Conservation (phyloP, 2,888 invertebrate species). For the Leptinotarsa haldemani region DNA sequence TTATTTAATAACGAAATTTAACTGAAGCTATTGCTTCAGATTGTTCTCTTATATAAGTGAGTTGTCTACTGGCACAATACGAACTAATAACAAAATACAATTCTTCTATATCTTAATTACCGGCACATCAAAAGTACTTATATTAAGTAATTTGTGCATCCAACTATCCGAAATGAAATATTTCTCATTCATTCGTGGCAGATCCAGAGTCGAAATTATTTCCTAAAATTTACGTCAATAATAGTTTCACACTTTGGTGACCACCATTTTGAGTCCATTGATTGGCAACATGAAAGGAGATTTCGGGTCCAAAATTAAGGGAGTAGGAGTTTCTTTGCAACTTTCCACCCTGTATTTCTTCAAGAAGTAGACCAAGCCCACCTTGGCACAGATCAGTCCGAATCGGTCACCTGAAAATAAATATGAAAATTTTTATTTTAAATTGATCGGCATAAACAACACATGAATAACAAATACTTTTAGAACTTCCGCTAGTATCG, state of each 20-base stretch:
- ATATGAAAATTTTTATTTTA: no score
- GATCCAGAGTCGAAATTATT: not conserved
- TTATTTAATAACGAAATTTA: no score
- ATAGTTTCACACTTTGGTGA: conserved; percentile 43
- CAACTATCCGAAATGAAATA: not conserved
- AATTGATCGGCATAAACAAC: no score
- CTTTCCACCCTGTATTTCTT: conserved; percentile 55
- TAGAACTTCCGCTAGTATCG: no score
- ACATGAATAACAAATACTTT: no score
- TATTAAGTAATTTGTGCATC: conserved; percentile 27
- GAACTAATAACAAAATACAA: conserved; percentile 23
- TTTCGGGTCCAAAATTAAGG: conserved; percentile 56
- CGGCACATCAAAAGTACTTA: not conserved
- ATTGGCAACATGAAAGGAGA: conserved; percentile 58
- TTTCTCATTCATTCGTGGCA: no score
- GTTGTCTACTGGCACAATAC: not conserved
- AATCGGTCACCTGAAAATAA: conserved; percentile 61
- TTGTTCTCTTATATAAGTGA: no score
- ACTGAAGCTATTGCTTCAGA: no score
- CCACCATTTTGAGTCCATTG: conserved; percentile 56
- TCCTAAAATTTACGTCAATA: conserved; percentile 3
- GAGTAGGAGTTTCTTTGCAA: conserved; percentile 56
- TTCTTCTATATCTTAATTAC: not conserved
- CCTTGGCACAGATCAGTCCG: conserved; percentile 60
- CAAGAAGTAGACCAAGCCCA: conserved; percentile 58